phyloP scores from a whole-genome alignment of 2,888 invertebrate species.

The Schizaphis graminum region DNA sequence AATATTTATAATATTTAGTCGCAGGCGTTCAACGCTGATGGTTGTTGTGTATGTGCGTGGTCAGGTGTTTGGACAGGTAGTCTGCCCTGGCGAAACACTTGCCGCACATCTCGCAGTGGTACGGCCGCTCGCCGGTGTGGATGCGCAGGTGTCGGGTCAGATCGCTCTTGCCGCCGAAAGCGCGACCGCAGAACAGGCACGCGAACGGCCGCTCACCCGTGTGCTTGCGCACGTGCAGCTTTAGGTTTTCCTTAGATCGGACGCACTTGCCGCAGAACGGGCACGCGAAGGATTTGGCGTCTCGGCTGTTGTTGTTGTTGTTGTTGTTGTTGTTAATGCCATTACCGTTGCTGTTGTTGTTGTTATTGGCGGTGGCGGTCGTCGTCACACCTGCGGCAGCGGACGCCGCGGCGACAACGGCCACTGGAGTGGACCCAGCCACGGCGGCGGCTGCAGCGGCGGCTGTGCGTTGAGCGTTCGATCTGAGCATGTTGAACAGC shows the following conservation, averaged over 20 bases:
- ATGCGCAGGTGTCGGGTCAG: conserved; percentile 88
- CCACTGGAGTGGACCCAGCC: conserved; percentile 31
- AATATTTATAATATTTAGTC: neutral
- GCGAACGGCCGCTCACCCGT: conserved; percentile 92
- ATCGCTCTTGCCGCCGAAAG: conserved; percentile 90
- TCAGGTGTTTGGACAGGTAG: conserved; percentile 90
- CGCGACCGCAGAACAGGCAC: conserved; percentile 88
- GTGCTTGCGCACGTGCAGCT: conserved; percentile 88
- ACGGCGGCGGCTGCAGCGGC: conserved; percentile 61
- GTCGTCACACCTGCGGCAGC: conserved; percentile 67
- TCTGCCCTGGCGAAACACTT: conserved; percentile 92
- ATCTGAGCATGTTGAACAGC: conserved; percentile 41
- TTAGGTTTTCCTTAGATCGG: conserved; percentile 89
- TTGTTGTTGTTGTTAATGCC: conserved; percentile 45
- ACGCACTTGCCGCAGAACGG: conserved; percentile 90
- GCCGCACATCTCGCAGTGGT: conserved; percentile 92
- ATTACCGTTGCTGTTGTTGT: conserved; percentile 22
- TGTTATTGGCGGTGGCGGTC: conserved; percentile 59
- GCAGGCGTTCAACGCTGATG: conserved; percentile 51
- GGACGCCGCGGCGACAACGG: conserved; percentile 60
- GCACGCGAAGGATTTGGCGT: conserved; percentile 83
- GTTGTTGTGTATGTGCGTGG: conserved; percentile 83
- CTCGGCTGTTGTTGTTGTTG: conserved; percentile 77
- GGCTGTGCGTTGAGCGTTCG: conserved; percentile 55
- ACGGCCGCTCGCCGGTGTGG: conserved; percentile 90